These are phyloP conservation scores for Paguma larvata DNA, from an alignment of 2,797 vertebrate genomes.

Conservation along the genomic window DNA sequence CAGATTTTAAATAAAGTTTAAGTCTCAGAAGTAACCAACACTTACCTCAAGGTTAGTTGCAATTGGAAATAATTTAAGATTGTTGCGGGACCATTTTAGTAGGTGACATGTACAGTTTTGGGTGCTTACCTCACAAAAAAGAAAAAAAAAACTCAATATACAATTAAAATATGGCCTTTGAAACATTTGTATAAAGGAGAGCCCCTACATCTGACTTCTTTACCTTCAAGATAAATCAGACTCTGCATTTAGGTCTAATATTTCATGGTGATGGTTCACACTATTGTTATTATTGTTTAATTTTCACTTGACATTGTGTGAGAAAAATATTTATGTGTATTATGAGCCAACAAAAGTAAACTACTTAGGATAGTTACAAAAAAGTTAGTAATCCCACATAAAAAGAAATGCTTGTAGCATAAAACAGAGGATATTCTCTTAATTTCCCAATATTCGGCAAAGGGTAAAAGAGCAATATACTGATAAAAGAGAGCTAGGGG, in stretches of 20 bases:
- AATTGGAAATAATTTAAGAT: not conserved
- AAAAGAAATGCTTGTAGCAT: not conserved
- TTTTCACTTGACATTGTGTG: not conserved
- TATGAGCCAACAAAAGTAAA: not conserved
- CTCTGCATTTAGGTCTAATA: not conserved
- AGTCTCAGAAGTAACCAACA: not conserved
- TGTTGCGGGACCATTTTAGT: not conserved
- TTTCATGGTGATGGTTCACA: not conserved
- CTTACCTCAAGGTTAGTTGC: not conserved
- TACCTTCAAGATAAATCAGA: not conserved
- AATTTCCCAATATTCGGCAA: not conserved
- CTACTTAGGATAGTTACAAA: not conserved
- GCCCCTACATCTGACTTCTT: not conserved
- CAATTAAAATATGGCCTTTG: not conserved
- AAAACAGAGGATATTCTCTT: not conserved
- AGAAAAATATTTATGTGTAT: not conserved
- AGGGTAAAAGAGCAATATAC: not conserved
- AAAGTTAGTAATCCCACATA: not conserved
- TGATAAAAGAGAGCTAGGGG: not conserved
- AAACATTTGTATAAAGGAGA: not conserved
- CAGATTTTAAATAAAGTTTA: not conserved
- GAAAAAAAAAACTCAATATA: not conserved
- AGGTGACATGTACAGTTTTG: not conserved
- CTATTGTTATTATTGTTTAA: not conserved
- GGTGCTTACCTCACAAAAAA: not conserved